Base-by-base conservation (phyloP, 53 echinoderm and acorn worm species). In the Holothuria leucospilota region DNA sequence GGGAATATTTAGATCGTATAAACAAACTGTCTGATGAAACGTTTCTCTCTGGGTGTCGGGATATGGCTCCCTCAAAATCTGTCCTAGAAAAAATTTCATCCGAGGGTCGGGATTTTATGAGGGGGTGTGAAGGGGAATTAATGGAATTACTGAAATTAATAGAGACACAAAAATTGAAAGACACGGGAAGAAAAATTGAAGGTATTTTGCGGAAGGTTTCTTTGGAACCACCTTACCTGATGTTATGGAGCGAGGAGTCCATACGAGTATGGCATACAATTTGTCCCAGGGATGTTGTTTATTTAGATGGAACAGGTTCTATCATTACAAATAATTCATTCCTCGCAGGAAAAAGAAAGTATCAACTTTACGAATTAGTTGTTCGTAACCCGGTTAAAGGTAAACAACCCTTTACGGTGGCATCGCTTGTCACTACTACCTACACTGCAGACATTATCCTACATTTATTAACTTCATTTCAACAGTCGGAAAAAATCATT, bases 291-390 rank as follows among this genome's bases (percentile, higher is more conserved):
- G 80, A 80, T 60, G 80, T 80, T 5, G 59, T 80, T 59, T 80
- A 80, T 20, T 38, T 80, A 30, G 80, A 80, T 61, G 80, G 59
- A 4, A 80, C 38, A 24, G 80, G 80, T 29, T 80, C 80, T 14
- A 30, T 80, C 4, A 30, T 80, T 1, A 27, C 80, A 3, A 51
- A 34, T 18, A 80, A 59, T 9, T 29, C 80, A 10, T 59, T 29
- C 8, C 60, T 80, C 8, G 79, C 80, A 8, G 61, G 61, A 12
- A 59, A 61, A 29, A 29, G 61, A 38, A 80, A 80, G 21, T 59
- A 80, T 20, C 80, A 80, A 11, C 21, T 80, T 5, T 80, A 80
- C 13, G 62, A 80, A 0, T 25, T 80, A 61, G 80, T 80, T 20
- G 61, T 80, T 14, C 24, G 80, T 16, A 59, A 80, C 8, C 60